Conservation (phyloP, 2,797 vertebrate genomes). For the Alectoris magna region DNA sequence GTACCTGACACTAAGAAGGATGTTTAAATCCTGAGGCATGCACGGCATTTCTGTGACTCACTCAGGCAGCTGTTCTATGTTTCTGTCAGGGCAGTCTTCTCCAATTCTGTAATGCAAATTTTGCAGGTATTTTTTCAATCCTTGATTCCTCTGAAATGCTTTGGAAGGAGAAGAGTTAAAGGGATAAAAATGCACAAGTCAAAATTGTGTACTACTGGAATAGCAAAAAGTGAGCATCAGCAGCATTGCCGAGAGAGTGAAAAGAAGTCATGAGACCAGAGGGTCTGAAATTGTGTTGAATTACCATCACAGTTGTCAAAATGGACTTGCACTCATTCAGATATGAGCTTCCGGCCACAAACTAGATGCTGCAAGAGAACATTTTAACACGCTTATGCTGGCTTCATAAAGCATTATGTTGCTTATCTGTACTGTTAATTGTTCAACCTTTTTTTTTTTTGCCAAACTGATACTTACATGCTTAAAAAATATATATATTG, state of each 20-base stretch:
- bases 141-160: neutral
- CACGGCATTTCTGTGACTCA: neutral
- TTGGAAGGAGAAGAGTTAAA: neutral
- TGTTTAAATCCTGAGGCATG: neutral
- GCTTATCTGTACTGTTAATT: neutral
- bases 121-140: neutral
- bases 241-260: neutral
- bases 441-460: neutral
- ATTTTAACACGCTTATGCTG: neutral
- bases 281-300: neutral
- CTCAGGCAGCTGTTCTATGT: accelerated
- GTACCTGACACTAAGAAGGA: neutral
- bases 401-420: neutral
- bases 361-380: neutral
- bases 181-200: neutral
- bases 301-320: neutral
- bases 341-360: neutral
- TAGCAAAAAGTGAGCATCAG: neutral
- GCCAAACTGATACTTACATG: neutral
- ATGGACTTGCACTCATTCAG: neutral
- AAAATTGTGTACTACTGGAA: neutral
- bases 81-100: neutral
- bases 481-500: neutral
- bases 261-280: neutral
- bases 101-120: neutral